Evolutionary conservation across 2,113 vertebrate species (phyloP).

Genomic region (Sinocyclocheilus anshuiensis): DNA sequence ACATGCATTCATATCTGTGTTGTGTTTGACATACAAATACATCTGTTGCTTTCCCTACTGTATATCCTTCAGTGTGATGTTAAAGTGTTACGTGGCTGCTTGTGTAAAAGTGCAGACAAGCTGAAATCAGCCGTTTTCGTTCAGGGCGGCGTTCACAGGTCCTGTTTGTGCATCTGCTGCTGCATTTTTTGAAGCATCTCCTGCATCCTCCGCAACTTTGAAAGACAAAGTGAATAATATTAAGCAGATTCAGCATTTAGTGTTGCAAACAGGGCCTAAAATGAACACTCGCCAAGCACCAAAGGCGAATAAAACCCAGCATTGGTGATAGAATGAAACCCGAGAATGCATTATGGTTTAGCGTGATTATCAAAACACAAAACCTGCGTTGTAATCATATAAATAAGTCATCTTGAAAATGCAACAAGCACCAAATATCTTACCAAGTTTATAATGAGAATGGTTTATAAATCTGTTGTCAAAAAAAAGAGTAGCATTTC

Average conservation of each 20-base stretch:
- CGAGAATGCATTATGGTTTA: too few relatives aligned
- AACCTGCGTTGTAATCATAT: too few relatives aligned
- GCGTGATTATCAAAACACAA: too few relatives aligned
- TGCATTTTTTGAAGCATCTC: conserved; percentile 80
- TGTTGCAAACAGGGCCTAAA: neutral
- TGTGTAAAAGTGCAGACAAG: neutral
- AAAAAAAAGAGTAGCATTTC: too few relatives aligned
- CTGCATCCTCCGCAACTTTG: conserved; percentile 74
- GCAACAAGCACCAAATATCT: too few relatives aligned
- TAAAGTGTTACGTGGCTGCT: neutral
- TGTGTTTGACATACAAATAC: conserved; percentile 4
- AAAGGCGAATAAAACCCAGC: too few relatives aligned
- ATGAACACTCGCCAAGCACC: too few relatives aligned
- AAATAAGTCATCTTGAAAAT: too few relatives aligned
- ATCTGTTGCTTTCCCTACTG: neutral
- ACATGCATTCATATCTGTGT: conserved; percentile 28
- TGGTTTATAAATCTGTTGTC: too few relatives aligned
- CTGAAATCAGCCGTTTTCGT: neutral
- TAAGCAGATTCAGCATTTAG: neutral
- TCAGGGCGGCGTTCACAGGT: conserved; percentile 63
- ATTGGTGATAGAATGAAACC: too few relatives aligned
- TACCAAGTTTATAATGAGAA: too few relatives aligned
- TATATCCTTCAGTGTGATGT: conserved; percentile 1
- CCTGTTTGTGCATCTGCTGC: conserved; percentile 77
- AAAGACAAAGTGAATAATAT: neutral